Evolutionary conservation across 2,888 invertebrate genomes (phyloP), one percentile per base, ranked within the genome.

Genomic region (Chymomyza procnemis): DNA sequence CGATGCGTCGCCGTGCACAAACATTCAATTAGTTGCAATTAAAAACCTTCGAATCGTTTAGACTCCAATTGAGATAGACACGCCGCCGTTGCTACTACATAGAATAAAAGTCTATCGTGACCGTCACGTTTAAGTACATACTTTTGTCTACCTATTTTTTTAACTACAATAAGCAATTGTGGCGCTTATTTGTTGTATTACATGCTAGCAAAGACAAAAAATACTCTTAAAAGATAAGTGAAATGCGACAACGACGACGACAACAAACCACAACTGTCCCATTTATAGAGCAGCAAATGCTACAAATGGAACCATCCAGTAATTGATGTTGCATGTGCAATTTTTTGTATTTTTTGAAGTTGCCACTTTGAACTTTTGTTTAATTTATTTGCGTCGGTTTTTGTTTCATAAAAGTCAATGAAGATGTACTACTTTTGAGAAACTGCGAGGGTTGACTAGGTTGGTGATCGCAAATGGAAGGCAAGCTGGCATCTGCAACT

Each of bases 21-120:
- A 74, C 78, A 73, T 74, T 80, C 88, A 87, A 87, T 87, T 79
- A 74, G 79, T 61, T 73, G 73, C 85, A 87, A 87, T 86, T 87
- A 85, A 87, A 78, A 86, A 72, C 85, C 85, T 85, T 83, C 80
- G 71, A 69, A 68, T 78, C 83, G 73, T 79, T 79, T 82, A 73
- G 83, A 60, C 71, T 78, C 73, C 80, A 85, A 83, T 85, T 64
- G 64, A 56, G 14, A 30, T 22, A 54, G 50, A n/a, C 55, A 12
- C 64, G 41, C 41, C 63, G 56, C 3, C 48, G 41, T 61, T 22
- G 58, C 52, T 41, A 8, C 8, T 26, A 26, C 5, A 26, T 26
- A 26, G 4, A 1, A 34, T 52, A 56, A n/a, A n/a, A n/a, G n/a
- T n/a, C n/a, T 22, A 6, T 61, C 30, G 52, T 50, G 12, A 19